These are phyloP conservation scores for Meteorus sp. DNA, from an alignment of 1,140 invertebrate genomes.

Conservation along the genomic window DNA sequence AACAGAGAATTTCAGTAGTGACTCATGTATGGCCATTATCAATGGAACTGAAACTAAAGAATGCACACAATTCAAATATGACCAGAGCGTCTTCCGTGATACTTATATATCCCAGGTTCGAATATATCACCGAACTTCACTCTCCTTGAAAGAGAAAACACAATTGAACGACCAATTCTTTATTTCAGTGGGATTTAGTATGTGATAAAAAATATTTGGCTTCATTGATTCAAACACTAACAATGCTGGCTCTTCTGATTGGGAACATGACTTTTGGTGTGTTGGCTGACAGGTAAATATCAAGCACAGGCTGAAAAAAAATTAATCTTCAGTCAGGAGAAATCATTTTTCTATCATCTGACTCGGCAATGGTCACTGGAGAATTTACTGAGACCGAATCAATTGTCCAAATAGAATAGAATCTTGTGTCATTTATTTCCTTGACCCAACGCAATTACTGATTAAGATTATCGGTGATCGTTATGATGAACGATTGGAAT, in stretches of 20 bases:
- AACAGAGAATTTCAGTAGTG: constrained; percentile 31
- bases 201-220: constrained; percentile 67
- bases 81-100: constrained; percentile 66
- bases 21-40: constrained; percentile 2
- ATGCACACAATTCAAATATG: constrained; percentile 66
- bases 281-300: constrained; percentile 70
- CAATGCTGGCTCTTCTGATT: constrained; percentile 75
- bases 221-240: constrained; percentile 72
- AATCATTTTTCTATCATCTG: too few relatives aligned
- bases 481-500: too few relatives aligned
- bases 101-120: constrained; percentile 73
- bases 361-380: too few relatives aligned
- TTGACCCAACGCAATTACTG: too few relatives aligned
- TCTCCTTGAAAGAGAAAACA: too few relatives aligned
- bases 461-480: too few relatives aligned
- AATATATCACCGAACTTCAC: too few relatives aligned
- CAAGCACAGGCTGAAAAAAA: not conserved
- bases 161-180: too few relatives aligned
- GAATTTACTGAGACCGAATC: too few relatives aligned
- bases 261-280: constrained; percentile 75
- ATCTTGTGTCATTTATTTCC: too few relatives aligned
- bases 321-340: not conserved
- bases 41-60: constrained; percentile 45
- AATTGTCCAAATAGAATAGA: too few relatives aligned
- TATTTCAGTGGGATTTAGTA: constrained; percentile 71